phyloP scores from a whole-genome alignment of 1,140 invertebrate species.

The Littorina saxatilis region DNA sequence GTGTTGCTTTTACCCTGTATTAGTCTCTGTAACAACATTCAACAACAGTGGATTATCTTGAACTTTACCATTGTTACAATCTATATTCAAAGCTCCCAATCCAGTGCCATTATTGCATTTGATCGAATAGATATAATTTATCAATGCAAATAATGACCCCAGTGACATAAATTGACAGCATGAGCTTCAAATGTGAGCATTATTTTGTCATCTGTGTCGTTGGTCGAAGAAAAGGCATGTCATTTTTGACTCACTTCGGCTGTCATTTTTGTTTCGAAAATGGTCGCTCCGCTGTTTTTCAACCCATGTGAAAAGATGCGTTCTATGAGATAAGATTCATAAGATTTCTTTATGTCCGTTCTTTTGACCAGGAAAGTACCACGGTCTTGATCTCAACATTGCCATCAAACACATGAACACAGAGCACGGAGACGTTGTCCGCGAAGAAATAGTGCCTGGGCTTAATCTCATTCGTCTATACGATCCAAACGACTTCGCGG shows the following conservation, averaged over 20 bases:
- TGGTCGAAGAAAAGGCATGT: neutral
- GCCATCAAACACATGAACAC: conserved; percentile 23
- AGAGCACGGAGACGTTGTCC: conserved; percentile 36
- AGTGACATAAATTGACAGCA: too few relatives aligned
- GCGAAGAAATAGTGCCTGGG: conserved; percentile 45
- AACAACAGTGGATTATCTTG: neutral
- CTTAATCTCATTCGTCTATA: conserved; percentile 26
- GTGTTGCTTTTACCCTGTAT: neutral
- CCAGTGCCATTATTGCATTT: too few relatives aligned
- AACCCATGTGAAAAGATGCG: too few relatives aligned
- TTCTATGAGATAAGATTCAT: too few relatives aligned
- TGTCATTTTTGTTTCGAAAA: too few relatives aligned
- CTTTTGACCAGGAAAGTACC: conserved; percentile 18
- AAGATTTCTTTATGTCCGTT: neutral
- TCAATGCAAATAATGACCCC: too few relatives aligned
- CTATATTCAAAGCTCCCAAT: too few relatives aligned
- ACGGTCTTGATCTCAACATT: conserved; percentile 40
- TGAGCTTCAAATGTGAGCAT: too few relatives aligned
- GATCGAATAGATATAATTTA: too few relatives aligned
- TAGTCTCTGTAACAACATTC: neutral
- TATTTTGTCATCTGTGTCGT: too few relatives aligned
- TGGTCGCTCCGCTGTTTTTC: too few relatives aligned
- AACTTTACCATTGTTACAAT: too few relatives aligned
- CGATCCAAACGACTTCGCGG: conserved; percentile 34
- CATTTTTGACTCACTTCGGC: neutral